Conservation (phyloP, 2,797 vertebrate genomes). For the Enteromius paludinosus region DNA sequence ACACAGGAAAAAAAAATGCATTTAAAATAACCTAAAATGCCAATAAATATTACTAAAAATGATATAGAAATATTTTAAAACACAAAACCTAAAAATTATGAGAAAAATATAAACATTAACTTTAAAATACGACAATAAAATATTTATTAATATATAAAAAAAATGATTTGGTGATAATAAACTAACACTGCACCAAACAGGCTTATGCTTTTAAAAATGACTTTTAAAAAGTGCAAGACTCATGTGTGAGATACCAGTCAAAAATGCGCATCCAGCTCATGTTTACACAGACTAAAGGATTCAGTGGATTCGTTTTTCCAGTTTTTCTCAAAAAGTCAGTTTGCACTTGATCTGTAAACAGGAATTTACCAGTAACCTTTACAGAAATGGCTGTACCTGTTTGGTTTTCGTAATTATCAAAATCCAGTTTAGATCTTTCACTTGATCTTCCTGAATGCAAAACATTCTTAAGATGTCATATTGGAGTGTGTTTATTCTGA, state of each 20-base stretch:
- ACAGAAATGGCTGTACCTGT: neutral
- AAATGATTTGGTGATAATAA: neutral
- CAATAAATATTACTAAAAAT: neutral
- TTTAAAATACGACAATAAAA: neutral
- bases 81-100: neutral
- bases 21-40: too few species aligned
- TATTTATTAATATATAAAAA: neutral
- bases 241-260: neutral
- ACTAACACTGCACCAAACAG: neutral
- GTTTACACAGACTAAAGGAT: neutral
- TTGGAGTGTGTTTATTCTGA: conserved; percentile 37
- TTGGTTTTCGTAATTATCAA: neutral
- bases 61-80: neutral
- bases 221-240: neutral
- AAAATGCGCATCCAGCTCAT: neutral
- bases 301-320: neutral
- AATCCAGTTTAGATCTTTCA: neutral
- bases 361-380: neutral
- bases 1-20: neutral
- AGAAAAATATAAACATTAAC: neutral
- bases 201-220: neutral
- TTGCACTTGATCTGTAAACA: neutral
- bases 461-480: conserved; percentile 5
- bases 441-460: neutral
- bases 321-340: neutral